Base-by-base conservation (phyloP, 2,797 vertebrate genomes). In the Spinibarbus caldwelli region DNA sequence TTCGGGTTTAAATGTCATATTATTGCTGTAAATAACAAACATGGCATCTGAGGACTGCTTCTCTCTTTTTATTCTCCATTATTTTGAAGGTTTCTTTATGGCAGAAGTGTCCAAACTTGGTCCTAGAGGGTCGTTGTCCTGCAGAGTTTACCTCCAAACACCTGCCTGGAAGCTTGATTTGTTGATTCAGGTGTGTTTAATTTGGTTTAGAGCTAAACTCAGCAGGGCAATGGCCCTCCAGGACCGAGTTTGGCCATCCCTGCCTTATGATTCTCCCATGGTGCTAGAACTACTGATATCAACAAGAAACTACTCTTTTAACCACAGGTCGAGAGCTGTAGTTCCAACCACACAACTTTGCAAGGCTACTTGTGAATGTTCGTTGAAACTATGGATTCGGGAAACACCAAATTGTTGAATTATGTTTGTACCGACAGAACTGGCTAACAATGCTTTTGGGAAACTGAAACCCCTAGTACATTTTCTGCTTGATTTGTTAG, bases 401-500 rank as follows among this genome's bases (percentile, higher is more conserved):
- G 6, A 49, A 66, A 66, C 15, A 66, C 6, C 2, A 15, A 21
- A 10, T 36, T 34, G 31, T 19, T 64, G 15, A 34, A 9, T 17
- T 34, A 66, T 9, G 62, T 19, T 66, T 29, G 15, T 66, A 9
- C 8, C 23, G 21, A n/a, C 23, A 57, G 3, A 57, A n/a, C 23
- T 34, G 62, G 15, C 31, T 66, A 66, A 31, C 62, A 34, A 17
- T 34, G 62, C 6, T 67, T 67, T 67, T 21, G 17, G 31, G 17
- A 67, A 66, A 34, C 62, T 34, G 31, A 67, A 19, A 70, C 19
- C 19, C 11, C 12, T 57, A 34, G 34, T 57, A 10, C 7, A 10
- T 38, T 14, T 8, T 15, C 38, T 29, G n/a, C 23, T 36, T 73
- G 68, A 84, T 88, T 82, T 81, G 71, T 78, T 71, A 66, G 64